phyloP scores from a whole-genome alignment of 2,888 invertebrate genomes.

The Uropetala carovei region DNA sequence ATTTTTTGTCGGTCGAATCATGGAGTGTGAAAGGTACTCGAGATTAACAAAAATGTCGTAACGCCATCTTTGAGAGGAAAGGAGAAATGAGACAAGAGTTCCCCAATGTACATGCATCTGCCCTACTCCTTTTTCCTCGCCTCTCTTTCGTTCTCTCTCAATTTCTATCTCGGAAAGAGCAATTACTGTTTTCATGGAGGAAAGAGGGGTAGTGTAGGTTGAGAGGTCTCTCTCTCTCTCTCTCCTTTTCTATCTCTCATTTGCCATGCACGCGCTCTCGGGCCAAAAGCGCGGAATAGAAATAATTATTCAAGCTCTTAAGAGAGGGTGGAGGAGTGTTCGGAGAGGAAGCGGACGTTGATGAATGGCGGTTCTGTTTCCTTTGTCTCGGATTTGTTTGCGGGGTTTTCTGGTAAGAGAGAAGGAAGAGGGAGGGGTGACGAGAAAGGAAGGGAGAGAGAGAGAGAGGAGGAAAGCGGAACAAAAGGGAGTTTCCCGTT shows the following conservation, averaged over 20 bases:
- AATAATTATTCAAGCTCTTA: slow-evolving; percentile 64
- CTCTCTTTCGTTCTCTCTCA: neutral
- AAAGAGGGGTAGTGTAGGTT: neutral
- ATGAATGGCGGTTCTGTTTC: slow-evolving; percentile 61
- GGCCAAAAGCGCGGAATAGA: slow-evolving; percentile 54
- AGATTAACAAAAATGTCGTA: neutral
- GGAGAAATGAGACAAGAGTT: neutral
- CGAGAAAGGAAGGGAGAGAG: neutral
- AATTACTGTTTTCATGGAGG: neutral
- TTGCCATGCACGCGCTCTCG: slow-evolving; percentile 26
- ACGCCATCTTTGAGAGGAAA: neutral
- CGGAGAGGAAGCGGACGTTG: slow-evolving; percentile 58
- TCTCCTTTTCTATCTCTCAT: slow-evolving; percentile 15
- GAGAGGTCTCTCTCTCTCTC: neutral
- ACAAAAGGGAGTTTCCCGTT: slow-evolving; percentile 39
- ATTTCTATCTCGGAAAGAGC: neutral
- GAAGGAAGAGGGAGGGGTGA: neutral
- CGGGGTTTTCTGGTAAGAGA: slow-evolving; percentile 42
- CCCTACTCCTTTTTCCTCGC: neutral
- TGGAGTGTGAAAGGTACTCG: neutral
- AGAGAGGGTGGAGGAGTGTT: slow-evolving; percentile 40
- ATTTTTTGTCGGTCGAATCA: neutral
- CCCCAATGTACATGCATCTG: neutral
- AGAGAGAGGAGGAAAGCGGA: neutral
- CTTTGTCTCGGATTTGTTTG: slow-evolving; percentile 64